A percentile compares a stretch with the other conserved stretches of the same genome.
Conservation (phyloP, 2,888 invertebrate genomes). For the Melanargia galathea region DNA sequence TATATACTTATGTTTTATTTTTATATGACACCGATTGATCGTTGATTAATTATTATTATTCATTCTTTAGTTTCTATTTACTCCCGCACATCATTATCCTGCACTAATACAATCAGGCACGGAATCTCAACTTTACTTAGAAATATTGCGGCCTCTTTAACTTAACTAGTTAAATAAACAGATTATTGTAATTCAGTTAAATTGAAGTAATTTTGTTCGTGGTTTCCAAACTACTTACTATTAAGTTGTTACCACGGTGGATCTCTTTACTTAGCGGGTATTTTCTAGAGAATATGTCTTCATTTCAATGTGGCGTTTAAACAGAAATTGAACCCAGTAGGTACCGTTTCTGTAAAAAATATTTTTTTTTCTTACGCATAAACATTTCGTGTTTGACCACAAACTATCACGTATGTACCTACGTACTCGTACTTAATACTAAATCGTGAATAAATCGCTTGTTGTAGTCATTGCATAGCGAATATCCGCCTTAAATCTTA, state of each 20-base stretch:
- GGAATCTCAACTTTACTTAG: background rate
- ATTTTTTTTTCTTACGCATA: background rate
- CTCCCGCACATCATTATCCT: background rate
- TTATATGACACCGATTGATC: background rate
- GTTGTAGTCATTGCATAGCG: too few species aligned
- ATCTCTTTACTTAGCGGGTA: conserved; percentile 30
- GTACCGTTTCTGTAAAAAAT: background rate
- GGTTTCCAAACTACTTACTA: conserved; percentile 41
- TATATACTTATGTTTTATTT: too few species aligned
- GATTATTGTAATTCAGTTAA: conserved; percentile 34
- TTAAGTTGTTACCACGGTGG: conserved; percentile 46
- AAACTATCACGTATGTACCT: too few species aligned
- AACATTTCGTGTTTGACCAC: too few species aligned
- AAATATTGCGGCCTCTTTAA: conserved; percentile 1
- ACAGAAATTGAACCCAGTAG: background rate
- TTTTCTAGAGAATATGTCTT: background rate
- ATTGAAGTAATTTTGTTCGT: conserved; percentile 45
- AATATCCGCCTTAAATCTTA: too few species aligned
- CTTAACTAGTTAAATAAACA: conserved; percentile 28
- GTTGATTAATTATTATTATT: too few species aligned
- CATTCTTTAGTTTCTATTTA: too few species aligned
- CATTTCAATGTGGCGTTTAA: conserved; percentile 5
- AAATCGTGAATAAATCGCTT: too few species aligned
- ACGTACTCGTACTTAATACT: too few species aligned
- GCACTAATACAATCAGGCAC: background rate